Conservation (phyloP, 2,797 vertebrate genomes). For the Thamnophis elegans region DNA sequence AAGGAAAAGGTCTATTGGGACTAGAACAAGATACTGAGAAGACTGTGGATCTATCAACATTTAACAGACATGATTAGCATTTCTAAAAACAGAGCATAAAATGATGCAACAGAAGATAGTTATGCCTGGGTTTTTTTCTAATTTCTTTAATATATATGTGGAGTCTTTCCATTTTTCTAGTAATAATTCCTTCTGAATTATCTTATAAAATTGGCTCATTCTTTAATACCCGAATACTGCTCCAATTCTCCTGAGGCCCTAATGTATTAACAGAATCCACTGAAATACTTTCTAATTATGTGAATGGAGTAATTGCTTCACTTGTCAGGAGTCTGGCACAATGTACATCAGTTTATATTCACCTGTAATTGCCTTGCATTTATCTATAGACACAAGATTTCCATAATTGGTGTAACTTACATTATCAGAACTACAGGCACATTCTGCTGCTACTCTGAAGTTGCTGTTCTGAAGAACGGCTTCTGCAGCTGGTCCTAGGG, state of each 20-base stretch:
- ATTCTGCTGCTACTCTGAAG: constrained; percentile 52
- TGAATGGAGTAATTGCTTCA: constrained; percentile 55
- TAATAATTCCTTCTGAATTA: background rate
- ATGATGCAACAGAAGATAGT: background rate
- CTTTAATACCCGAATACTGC: background rate
- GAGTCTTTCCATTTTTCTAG: background rate
- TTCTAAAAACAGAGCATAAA: background rate
- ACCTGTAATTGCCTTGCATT: constrained; percentile 50
- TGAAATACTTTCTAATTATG: constrained; percentile 50
- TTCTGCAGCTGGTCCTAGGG: constrained; percentile 42
- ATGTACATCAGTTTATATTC: constrained; percentile 40
- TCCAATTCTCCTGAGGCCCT: constrained; percentile 1
- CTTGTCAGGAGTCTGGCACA: constrained; percentile 36
- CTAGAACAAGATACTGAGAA: background rate
- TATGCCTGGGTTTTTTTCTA: background rate
- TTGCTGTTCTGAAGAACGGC: constrained; percentile 57
- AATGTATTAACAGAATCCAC: constrained; percentile 4
- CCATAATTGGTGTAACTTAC: constrained; percentile 51
- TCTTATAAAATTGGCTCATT: background rate
- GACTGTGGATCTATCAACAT: background rate
- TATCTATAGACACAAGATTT: constrained; percentile 47
- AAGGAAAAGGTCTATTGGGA: no score
- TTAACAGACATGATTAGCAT: background rate
- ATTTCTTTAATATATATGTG: background rate
- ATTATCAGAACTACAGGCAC: constrained; percentile 45